Conservation (phyloP, 2,888 invertebrate genomes). For the Drosophila neoperkinsi region DNA sequence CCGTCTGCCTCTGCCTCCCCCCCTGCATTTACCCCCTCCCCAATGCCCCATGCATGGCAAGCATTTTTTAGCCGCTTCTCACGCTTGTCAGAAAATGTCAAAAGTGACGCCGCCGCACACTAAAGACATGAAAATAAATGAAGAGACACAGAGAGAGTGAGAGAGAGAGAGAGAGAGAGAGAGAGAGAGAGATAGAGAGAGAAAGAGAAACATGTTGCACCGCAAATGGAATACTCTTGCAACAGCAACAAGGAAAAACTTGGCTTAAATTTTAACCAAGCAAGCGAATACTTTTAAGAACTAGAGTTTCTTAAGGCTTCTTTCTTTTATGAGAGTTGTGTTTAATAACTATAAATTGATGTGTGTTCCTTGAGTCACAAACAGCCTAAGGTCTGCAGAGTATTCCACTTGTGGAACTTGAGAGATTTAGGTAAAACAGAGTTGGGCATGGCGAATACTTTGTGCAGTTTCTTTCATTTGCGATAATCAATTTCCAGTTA, state of each 20-base stretch:
- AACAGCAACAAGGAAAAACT: background rate
- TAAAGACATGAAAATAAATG: slow-evolving; percentile 35
- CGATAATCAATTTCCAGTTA: background rate
- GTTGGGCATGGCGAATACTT: too few relatives aligned
- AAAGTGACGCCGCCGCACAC: slow-evolving; percentile 68
- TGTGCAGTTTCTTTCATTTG: too few relatives aligned
- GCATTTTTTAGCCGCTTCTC: slow-evolving; percentile 59
- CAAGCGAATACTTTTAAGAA: too few relatives aligned
- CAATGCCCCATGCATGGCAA: slow-evolving; percentile 1
- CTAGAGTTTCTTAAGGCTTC: too few relatives aligned
- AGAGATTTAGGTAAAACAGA: background rate
- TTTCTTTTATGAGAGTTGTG: too few relatives aligned
- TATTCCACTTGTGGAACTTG: too few relatives aligned
- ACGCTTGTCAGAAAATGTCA: slow-evolving; percentile 81
- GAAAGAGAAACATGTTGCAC: background rate
- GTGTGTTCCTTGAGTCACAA: too few relatives aligned
- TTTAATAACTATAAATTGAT: too few relatives aligned
- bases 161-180: background rate
- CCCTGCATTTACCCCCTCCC: background rate
- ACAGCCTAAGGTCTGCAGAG: too few relatives aligned
- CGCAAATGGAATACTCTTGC: background rate
- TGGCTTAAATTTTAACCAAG: too few relatives aligned
- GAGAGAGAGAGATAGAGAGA: background rate
- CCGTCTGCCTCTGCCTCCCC: background rate
- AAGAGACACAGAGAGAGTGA: slow-evolving; percentile 5